A percentile compares a stretch with the other conserved stretches of the same genome.
These are phyloP conservation scores for Sciaenops ocellatus DNA, from an alignment of 2,797 vertebrate species.

Conservation along the genomic window DNA sequence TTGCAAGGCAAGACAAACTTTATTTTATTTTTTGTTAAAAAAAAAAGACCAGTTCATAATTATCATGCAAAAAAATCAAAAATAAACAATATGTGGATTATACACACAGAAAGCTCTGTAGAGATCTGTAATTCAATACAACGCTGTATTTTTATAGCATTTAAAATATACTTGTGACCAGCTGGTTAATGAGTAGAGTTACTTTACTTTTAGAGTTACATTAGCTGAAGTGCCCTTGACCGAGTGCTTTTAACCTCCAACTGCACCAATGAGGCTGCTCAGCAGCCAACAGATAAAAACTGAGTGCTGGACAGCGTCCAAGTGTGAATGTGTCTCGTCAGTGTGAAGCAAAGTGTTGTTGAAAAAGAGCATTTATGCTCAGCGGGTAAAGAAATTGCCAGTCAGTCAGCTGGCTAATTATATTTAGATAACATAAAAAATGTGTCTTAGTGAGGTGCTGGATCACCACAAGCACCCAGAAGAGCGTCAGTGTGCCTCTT, in stretches of 20 bases:
- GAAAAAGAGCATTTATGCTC: not conserved
- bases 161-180: not conserved
- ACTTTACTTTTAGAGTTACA: not conserved
- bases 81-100: too few species aligned
- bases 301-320: not conserved
- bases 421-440: not conserved
- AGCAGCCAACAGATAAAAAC: not conserved
- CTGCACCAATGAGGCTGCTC: not conserved
- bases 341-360: not conserved
- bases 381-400: not conserved
- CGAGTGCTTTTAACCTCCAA: not conserved
- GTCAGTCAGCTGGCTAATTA: not conserved
- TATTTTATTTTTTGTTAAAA: not conserved
- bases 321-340: not conserved
- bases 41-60: not conserved
- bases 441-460: not conserved
- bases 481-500: not conserved
- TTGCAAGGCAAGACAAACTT: not conserved
- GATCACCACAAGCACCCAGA: not conserved
- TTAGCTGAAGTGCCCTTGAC: not conserved
- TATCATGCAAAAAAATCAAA: not conserved
- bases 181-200: not conserved
- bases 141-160: not conserved
- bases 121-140: not conserved
- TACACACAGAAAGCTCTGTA: not conserved